Evolutionary conservation across 2,888 invertebrate genomes (phyloP).

Genomic region (Linyphia triangularis): DNA sequence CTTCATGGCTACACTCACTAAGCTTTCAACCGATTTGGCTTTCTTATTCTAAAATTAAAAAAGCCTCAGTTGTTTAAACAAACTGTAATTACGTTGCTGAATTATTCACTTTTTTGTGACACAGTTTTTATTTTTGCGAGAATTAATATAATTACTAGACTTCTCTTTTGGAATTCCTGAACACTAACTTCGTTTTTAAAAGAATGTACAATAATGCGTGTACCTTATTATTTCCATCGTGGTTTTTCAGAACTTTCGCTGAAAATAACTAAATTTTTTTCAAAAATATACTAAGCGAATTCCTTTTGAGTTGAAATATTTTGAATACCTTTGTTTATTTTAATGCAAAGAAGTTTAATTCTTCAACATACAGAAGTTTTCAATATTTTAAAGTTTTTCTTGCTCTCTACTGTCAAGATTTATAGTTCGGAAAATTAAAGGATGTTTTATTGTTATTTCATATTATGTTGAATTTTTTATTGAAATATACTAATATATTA

Average conservation of each 20-base stretch:
- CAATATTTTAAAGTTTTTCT: no score
- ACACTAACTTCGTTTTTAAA: constrained; percentile 1
- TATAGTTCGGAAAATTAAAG: no score
- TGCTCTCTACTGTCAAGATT: no score
- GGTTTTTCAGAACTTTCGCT: not conserved
- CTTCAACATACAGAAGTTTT: no score
- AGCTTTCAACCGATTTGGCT: not conserved
- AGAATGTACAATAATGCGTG: constrained; percentile 39
- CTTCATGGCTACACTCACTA: not conserved
- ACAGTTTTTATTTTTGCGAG: not conserved
- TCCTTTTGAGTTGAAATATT: constrained; percentile 16
- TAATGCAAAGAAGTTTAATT: no score
- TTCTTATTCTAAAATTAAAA: not conserved
- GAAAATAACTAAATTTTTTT: not conserved
- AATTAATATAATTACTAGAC: constrained; percentile 33
- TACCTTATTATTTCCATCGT: not conserved
- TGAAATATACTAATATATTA: no score
- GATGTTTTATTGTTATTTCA: no score
- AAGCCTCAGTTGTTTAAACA: not conserved
- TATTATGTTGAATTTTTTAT: no score
- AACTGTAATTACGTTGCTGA: constrained; percentile 40
- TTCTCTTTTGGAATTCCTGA: constrained; percentile 1
- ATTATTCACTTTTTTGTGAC: not conserved
- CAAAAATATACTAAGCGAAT: not conserved
- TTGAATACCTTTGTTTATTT: constrained; percentile 3